Evolutionary conservation across 2,113 vertebrate species (phyloP).

Genomic region (Malurus melanocephalus): DNA sequence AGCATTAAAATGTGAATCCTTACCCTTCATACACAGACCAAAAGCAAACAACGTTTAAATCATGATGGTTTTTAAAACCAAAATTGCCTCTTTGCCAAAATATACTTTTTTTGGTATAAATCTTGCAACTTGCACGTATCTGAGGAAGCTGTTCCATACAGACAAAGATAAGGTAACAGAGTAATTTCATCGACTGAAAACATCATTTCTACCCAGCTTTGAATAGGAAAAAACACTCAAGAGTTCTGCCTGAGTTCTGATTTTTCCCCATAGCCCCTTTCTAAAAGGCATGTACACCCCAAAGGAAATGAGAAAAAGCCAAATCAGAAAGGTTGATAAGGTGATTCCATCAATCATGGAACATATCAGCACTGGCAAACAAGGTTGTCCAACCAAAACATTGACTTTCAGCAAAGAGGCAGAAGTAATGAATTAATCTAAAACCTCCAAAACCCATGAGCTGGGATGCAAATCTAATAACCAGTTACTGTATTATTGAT

Average conservation of each 20-base stretch:
- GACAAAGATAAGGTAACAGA: neutral
- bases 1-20: neutral
- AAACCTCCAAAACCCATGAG: neutral
- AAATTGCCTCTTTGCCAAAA: neutral
- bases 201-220: neutral
- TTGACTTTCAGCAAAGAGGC: neutral
- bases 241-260: neutral
- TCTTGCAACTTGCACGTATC: neutral
- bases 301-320: neutral
- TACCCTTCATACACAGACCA: neutral
- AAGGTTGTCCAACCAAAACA: neutral
- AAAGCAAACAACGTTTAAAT: neutral
- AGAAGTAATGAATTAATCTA: slow-evolving; percentile 15
- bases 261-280: neutral
- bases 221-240: neutral
- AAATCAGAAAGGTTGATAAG: neutral
- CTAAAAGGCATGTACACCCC: neutral
- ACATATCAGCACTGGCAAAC: neutral
- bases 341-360: neutral
- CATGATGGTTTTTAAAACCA: neutral
- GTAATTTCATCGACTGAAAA: neutral
- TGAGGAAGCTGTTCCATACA: neutral
- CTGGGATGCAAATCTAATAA: slow-evolving; percentile 16
- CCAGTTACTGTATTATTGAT: slow-evolving; percentile 6
- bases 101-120: neutral